phyloP scores from a whole-genome alignment of 2,797 vertebrate genomes.

The Anabas testudineus region DNA sequence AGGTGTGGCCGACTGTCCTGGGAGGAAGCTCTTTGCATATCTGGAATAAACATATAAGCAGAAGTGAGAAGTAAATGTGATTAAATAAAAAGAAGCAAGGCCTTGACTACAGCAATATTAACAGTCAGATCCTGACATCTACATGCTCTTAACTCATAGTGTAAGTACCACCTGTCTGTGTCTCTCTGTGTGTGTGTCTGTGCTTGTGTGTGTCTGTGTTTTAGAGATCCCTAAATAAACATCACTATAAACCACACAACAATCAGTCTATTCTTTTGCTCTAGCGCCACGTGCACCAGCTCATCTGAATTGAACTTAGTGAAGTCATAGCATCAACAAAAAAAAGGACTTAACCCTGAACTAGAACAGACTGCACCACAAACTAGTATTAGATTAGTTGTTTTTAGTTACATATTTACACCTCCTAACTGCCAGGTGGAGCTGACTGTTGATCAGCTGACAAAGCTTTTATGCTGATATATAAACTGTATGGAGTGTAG shows the following conservation, averaged over 20 bases:
- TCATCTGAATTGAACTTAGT: no score
- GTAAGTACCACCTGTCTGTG: neutral
- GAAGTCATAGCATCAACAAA: no score
- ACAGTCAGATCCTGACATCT: neutral
- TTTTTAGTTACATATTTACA: no score
- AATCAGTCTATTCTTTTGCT: neutral
- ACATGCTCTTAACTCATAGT: neutral
- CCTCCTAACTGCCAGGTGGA: no score
- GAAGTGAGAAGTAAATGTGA: neutral
- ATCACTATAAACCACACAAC: no score
- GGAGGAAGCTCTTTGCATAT: conserved; percentile 83
- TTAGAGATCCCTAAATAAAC: no score
- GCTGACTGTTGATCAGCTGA: no score
- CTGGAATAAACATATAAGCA: conserved; percentile 56
- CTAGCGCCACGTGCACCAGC: neutral
- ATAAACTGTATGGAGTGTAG: no score
- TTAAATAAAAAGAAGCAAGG: neutral
- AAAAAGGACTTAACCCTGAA: no score
- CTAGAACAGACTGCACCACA: neutral
- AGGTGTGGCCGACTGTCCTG: conserved; percentile 78
- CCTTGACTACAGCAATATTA: neutral
- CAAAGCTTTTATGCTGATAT: no score
- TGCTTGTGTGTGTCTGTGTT: no score
- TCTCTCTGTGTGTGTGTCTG: neutral
- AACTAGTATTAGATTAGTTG: no score